These are phyloP conservation scores for Lateolabrax maculatus DNA, from an alignment of 2,797 vertebrate genomes.

Conservation along the genomic window DNA sequence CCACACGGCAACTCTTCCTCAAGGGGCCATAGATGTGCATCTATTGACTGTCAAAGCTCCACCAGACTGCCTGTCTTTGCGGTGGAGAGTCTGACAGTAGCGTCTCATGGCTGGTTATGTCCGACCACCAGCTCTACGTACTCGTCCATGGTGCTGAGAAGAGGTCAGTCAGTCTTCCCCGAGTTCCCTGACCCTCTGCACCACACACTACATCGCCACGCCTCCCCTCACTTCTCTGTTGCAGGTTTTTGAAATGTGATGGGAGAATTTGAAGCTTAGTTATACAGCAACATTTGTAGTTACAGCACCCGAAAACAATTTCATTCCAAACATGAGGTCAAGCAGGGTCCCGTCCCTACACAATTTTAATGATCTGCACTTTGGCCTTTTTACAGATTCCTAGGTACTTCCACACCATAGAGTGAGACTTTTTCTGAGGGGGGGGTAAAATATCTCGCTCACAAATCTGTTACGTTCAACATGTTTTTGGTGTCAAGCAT, in stretches of 20 bases:
- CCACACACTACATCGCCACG: neutral
- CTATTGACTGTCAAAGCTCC: neutral
- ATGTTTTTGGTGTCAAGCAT: conserved; percentile 33
- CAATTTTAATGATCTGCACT: neutral
- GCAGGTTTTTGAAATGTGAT: too few species aligned
- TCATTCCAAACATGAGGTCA: neutral
- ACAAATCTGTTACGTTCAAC: conserved; percentile 30
- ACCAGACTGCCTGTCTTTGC: neutral
- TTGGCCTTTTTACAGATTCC: conserved; percentile 5
- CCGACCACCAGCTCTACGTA: neutral
- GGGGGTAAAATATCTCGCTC: neutral
- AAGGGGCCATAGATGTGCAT: neutral
- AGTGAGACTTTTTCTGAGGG: neutral
- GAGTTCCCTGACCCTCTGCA: neutral
- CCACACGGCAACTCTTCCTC: neutral
- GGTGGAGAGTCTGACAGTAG: neutral
- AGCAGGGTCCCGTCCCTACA: neutral
- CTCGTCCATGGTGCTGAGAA: neutral
- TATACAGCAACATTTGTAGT: neutral
- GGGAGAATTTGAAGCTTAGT: neutral
- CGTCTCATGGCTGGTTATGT: neutral
- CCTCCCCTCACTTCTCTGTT: too few species aligned
- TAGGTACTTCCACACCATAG: neutral
- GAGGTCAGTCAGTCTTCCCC: neutral
- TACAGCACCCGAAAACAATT: neutral